Percentiles rank a stretch among this genome's conserved stretches.
phyloP scores from a whole-genome alignment of 2,797 vertebrate genomes.

The Myotis vivesi region DNA sequence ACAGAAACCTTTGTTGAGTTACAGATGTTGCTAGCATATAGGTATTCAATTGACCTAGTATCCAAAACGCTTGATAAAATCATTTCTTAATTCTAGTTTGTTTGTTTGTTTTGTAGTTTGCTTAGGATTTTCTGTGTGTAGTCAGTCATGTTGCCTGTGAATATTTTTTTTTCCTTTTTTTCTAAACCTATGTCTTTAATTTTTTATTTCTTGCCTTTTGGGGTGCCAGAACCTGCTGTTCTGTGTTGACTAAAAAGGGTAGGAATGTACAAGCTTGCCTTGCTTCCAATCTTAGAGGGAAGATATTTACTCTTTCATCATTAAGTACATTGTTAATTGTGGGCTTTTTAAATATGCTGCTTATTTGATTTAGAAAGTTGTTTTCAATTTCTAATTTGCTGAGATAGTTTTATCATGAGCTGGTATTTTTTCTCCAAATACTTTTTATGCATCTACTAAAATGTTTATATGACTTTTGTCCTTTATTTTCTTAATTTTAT shows the following conservation, averaged over 20 bases:
- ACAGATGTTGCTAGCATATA: too few species aligned
- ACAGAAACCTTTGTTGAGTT: too few species aligned
- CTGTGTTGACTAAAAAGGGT: background rate
- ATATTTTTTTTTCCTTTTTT: background rate
- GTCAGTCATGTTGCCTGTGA: background rate
- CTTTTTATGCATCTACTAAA: background rate
- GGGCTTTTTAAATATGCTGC: too few species aligned
- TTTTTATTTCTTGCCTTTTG: background rate
- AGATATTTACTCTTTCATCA: background rate
- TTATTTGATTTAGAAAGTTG: too few species aligned
- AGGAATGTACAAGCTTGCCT: background rate
- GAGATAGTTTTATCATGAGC: background rate
- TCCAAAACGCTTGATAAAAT: too few species aligned
- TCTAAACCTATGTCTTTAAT: background rate
- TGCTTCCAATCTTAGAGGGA: background rate
- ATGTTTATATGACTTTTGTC: background rate
- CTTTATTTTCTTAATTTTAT: background rate
- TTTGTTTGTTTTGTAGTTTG: too few species aligned
- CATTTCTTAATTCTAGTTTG: too few species aligned
- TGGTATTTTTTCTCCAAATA: background rate
- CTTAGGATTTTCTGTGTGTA: too few species aligned
- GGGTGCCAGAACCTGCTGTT: background rate
- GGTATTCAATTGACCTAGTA: too few species aligned
- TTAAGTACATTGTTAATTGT: too few species aligned
- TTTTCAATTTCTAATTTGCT: background rate